Evolutionary conservation across 2,797 vertebrate species (phyloP), one percentile per base, ranked within the genome.

Genomic region (Bufotes viridis): DNA sequence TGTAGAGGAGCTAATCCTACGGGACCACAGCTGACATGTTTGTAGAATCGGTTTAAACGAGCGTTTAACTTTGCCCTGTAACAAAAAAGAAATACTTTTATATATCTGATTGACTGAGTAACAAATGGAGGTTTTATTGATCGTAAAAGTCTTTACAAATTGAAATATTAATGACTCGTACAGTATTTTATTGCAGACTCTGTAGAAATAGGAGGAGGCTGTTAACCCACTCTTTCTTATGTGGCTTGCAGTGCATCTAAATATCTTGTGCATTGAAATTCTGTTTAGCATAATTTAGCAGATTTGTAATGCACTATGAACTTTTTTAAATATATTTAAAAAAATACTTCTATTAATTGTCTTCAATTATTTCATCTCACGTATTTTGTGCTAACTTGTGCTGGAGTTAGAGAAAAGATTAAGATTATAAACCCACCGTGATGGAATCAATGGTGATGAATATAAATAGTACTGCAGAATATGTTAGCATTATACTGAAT

Each of bases 101-200:
- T 86, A 87, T 80, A 87, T 86, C 85, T 83, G 88, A 89, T 89
- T 89, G 88, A 89, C 84, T 86, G 79, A 86, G 88, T 89, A 89
- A 89, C 84, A 89, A 89, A 89, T 89, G 88, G 88, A 89, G 88
- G 74, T 87, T 87, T 78, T 89, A 89, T 89, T 89, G 88, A 89
- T 89, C 63, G 74, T 79, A 84, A 87, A 85, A 74, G 85, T 87
- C 88, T 82, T 89, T 89, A 87, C 72, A 89, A 89, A 89, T 89
- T 89, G 74, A 89, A 87, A 89, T 89, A 89, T 89, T 89, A 89
- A 89, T 89, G 88, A 78, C 84, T 85, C 72, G 55, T 74, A 70
- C 60, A 87, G 80, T 78, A 87, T 89, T 89, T 87, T 89, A 89
- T 89, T 89, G 88, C 85, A 87, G 20, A 89, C 88, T 70, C 17